Evolutionary conservation across 2,797 vertebrate genomes (phyloP).

Genomic region (Remorina albescens): DNA sequence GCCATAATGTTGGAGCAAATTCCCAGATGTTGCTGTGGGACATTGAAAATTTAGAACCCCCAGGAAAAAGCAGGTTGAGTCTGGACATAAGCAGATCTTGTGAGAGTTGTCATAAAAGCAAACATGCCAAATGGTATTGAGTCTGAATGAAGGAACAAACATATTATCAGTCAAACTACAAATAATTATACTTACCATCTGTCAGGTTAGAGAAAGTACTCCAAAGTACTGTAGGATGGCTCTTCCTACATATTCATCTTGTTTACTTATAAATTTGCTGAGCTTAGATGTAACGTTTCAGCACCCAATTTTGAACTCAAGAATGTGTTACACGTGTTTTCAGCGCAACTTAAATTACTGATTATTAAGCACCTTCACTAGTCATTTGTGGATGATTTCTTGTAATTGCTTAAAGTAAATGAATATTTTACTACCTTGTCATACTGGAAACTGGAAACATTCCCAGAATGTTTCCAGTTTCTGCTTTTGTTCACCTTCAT

Average conservation of each 20-base stretch:
- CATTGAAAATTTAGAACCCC: slow-evolving; percentile 69
- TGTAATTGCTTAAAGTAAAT: neutral
- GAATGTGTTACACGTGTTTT: neutral
- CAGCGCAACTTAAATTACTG: neutral
- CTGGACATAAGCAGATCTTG: slow-evolving; percentile 60
- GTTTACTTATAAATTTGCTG: neutral
- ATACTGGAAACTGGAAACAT: too few species aligned
- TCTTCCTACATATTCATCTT: too few species aligned
- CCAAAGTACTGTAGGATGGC: too few species aligned
- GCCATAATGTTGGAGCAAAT: slow-evolving; percentile 64
- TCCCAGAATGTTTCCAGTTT: neutral
- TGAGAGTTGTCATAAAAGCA: slow-evolving; percentile 19
- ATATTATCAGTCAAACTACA: slow-evolving; percentile 43
- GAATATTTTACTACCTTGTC: neutral
- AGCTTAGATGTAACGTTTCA: slow-evolving; percentile 4
- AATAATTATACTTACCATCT: slow-evolving; percentile 43
- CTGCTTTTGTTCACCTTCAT: neutral
- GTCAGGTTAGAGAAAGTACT: slow-evolving; percentile 3
- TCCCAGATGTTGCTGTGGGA: slow-evolving; percentile 63
- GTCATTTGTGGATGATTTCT: neutral
- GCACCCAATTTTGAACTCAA: neutral
- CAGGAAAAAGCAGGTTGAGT: slow-evolving; percentile 53
- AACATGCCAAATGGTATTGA: slow-evolving; percentile 27
- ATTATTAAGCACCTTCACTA: neutral
- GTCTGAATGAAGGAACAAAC: slow-evolving; percentile 21